Percentiles rank a stretch among this genome's conserved stretches.
These are phyloP conservation scores for Diarsia dahlii DNA, from an alignment of 2,888 invertebrate genomes.

Conservation along the genomic window DNA sequence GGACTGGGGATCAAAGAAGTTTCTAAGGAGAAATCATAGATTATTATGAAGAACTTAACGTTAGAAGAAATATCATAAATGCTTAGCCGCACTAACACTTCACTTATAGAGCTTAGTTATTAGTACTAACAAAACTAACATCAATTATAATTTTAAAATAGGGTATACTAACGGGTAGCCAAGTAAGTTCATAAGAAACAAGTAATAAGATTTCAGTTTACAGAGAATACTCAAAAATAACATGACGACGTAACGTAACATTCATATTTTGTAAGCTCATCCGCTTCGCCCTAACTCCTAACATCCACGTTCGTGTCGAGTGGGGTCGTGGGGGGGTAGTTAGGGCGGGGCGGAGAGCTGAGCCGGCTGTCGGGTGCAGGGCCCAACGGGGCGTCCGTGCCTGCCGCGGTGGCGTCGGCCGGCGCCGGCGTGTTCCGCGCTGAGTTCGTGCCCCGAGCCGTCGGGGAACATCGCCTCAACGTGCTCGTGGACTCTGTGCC, in stretches of 20 bases:
- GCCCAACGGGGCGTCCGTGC: slow-evolving; percentile 97
- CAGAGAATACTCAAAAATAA: slow-evolving; percentile 77
- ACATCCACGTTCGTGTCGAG: slow-evolving; percentile 71
- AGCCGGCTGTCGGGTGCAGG: slow-evolving; percentile 91
- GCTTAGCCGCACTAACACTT: slow-evolving; percentile 83
- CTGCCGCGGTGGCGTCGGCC: slow-evolving; percentile 96
- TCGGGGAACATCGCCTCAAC: slow-evolving; percentile 97
- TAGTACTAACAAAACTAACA: slow-evolving; percentile 62
- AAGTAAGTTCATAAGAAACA: slow-evolving; percentile 56
- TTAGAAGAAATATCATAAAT: slow-evolving; percentile 67
- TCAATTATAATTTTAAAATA: slow-evolving; percentile 34
- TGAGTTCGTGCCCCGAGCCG: slow-evolving; percentile 97
- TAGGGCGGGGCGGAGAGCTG: slow-evolving; percentile 88
- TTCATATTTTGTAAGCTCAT: slow-evolving; percentile 83
- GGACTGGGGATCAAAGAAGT: slow-evolving; percentile 50
- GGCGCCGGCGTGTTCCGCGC: slow-evolving; percentile 96
- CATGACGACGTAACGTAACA: slow-evolving; percentile 80
- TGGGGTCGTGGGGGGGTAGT: slow-evolving; percentile 63
- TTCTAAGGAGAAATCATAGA: slow-evolving; percentile 33
- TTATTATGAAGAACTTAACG: slow-evolving; percentile 48
- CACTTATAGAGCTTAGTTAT: slow-evolving; percentile 55
- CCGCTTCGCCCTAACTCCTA: slow-evolving; percentile 90
- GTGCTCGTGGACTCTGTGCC: slow-evolving; percentile 95
- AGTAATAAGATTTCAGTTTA: slow-evolving; percentile 70
- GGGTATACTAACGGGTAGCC: slow-evolving; percentile 55